Percentiles rank a stretch among this genome's conserved stretches.
These are phyloP conservation scores for Aldrovandia affinis DNA, from an alignment of 2,797 vertebrate species.

Conservation along the genomic window DNA sequence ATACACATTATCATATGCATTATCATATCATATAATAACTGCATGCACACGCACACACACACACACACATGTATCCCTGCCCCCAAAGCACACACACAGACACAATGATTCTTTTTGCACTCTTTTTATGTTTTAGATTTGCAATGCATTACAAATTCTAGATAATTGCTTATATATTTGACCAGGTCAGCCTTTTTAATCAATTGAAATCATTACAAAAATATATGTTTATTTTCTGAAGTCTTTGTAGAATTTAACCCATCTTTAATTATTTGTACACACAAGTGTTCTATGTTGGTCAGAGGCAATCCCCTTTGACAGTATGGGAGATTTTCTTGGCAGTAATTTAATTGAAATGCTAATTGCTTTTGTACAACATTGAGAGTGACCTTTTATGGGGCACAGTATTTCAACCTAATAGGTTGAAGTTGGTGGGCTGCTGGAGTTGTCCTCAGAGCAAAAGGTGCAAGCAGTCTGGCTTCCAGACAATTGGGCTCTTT, in stretches of 20 bases:
- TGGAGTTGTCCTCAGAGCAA: conserved; percentile 50
- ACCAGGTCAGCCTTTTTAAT: neutral
- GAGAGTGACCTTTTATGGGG: conserved; percentile 69
- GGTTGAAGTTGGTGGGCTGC: conserved; percentile 51
- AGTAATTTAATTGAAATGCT: conserved; percentile 67
- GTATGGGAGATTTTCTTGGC: neutral
- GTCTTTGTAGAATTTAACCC: neutral
- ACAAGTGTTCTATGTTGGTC: neutral
- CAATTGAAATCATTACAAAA: neutral
- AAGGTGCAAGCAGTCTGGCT: conserved; percentile 39
- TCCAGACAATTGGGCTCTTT: conserved; percentile 23
- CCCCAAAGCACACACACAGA: neutral
- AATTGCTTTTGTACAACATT: conserved; percentile 70
- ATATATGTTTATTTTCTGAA: neutral
- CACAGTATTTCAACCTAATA: conserved; percentile 57
- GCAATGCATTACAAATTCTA: neutral
- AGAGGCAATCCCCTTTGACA: neutral
- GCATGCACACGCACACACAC: neutral
- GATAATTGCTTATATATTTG: neutral
- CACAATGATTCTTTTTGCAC: neutral
- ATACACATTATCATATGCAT: neutral
- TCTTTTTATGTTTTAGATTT: neutral
- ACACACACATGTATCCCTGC: neutral
- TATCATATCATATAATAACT: neutral
- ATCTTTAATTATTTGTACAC: neutral